A percentile compares a stretch with the other conserved stretches of the same genome.
phyloP scores from a whole-genome alignment of 2,113 vertebrate species.

The Misgurnus anguillicaudatus region DNA sequence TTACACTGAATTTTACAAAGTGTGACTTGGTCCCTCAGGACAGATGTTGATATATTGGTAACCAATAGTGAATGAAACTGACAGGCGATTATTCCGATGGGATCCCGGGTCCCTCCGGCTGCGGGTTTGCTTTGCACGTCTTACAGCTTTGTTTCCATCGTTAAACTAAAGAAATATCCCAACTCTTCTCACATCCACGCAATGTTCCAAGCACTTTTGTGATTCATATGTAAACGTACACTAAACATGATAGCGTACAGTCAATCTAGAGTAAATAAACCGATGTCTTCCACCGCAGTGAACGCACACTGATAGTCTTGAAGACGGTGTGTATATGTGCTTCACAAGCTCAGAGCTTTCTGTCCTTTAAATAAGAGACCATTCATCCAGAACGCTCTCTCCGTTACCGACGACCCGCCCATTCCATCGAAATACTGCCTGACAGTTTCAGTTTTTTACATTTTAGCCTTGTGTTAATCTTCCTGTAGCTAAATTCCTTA shows the following conservation, averaged over 20 bases:
- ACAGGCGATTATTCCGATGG: constrained; percentile 74
- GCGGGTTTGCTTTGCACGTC: not conserved
- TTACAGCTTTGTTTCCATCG: no score
- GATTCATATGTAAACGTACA: not conserved
- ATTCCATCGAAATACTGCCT: constrained; percentile 55
- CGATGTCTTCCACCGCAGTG: constrained; percentile 16
- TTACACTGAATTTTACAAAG: constrained; percentile 67
- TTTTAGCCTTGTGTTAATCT: constrained; percentile 67
- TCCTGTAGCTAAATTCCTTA: constrained; percentile 69
- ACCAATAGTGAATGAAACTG: constrained; percentile 80
- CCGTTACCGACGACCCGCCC: constrained; percentile 12
- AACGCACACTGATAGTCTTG: constrained; percentile 32
- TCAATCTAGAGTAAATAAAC: not conserved
- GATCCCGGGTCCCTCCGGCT: constrained; percentile 49
- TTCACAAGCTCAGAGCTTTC: not conserved
- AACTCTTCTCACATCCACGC: no score
- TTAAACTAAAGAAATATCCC: not conserved
- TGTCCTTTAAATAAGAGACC: not conserved
- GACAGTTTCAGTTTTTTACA: constrained; percentile 54
- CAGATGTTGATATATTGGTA: constrained; percentile 83
- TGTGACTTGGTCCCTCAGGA: constrained; percentile 74
- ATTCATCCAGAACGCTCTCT: not conserved
- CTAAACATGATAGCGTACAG: not conserved
- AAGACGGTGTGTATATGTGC: constrained; percentile 11
- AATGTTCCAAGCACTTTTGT: constrained; percentile 1